Evolutionary conservation across 2,113 vertebrate genomes (phyloP), one percentile per base, ranked within the genome.

Genomic region (Nannospalax galili): DNA sequence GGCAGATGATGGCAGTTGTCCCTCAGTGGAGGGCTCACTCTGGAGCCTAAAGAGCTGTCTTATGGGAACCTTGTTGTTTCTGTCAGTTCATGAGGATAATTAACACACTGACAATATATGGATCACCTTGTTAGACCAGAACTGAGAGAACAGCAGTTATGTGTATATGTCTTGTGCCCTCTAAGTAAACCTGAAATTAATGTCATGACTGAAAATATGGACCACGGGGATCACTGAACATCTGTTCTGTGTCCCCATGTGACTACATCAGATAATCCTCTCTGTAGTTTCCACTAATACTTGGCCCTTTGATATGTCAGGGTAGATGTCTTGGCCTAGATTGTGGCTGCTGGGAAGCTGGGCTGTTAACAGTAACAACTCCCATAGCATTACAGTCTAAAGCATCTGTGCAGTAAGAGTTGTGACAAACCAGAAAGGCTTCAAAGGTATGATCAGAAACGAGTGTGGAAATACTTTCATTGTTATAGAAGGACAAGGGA

Each of bases 401-500:
- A 62, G 5, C 30, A 81, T 73, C 62, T 60, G 40, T 52, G 77
- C 90, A 7, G 40, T 48, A 86, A 87, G 0, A 35, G 15, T 30
- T 87, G 5, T 70, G 62, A 56, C 60, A 77, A 84, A 20, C 14
- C 19, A 12, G 45, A 35, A 87, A 52, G 28, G 72, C 56, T 84
- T 30, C 24, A 62, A 85, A 58, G 0, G 40, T 42, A 45, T 42
- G 67, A 73, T 62, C 17, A 91, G 6, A 7, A 88, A 42, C 91
- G 32, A 45, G 8, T 42, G 56, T 35, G 37, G 22, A 35, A 81
- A 90, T 62, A 69, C 35, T 75, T 75, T 5, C 77, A n/a, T 42
- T 45, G 26, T 64, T 94, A 92, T 92, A 52, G 69, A 92, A 84
- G 28, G 84, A 77, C 5, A 89, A 73, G 62, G 52, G 22, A 87